Evolutionary conservation across 2,113 vertebrate species (phyloP).

Genomic region (Sialia sialis): DNA sequence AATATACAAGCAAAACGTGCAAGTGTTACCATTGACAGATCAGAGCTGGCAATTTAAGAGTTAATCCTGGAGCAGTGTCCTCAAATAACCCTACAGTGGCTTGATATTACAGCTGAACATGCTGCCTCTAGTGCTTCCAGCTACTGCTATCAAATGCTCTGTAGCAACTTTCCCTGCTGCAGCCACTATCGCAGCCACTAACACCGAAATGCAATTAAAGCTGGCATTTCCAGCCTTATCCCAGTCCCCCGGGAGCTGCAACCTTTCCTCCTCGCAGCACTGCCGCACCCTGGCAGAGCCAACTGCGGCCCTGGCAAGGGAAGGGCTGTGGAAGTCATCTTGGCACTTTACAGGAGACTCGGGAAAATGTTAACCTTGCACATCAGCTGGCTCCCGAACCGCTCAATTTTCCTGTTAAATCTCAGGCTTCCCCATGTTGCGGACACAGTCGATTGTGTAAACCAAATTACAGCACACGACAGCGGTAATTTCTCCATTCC

Average conservation of each 20-base stretch:
- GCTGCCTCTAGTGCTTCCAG: slow-evolving; percentile 49
- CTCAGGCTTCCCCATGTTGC: not conserved
- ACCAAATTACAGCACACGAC: not conserved
- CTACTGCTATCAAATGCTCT: slow-evolving; percentile 10
- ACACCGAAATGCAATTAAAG: slow-evolving; percentile 7
- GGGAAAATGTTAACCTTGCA: not conserved
- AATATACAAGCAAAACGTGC: not conserved
- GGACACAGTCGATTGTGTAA: not conserved
- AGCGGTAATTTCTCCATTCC: not conserved
- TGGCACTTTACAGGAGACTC: not conserved
- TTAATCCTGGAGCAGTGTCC: slow-evolving; percentile 39
- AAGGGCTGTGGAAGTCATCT: not conserved
- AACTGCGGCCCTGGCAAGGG: not conserved
- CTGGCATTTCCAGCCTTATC: slow-evolving; percentile 14
- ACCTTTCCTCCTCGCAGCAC: not conserved
- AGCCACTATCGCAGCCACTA: not conserved
- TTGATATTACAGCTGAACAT: slow-evolving; percentile 39
- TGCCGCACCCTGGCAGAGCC: not conserved
- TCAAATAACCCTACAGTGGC: slow-evolving; percentile 29
- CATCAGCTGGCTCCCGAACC: not conserved
- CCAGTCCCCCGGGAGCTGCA: not conserved
- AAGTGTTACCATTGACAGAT: not conserved
- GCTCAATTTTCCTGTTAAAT: not conserved
- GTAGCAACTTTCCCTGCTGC: not conserved
- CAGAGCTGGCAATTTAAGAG: slow-evolving; percentile 17